Base-by-base conservation (phyloP, 2,113 vertebrate genomes). In the Lepus europaeus region DNA sequence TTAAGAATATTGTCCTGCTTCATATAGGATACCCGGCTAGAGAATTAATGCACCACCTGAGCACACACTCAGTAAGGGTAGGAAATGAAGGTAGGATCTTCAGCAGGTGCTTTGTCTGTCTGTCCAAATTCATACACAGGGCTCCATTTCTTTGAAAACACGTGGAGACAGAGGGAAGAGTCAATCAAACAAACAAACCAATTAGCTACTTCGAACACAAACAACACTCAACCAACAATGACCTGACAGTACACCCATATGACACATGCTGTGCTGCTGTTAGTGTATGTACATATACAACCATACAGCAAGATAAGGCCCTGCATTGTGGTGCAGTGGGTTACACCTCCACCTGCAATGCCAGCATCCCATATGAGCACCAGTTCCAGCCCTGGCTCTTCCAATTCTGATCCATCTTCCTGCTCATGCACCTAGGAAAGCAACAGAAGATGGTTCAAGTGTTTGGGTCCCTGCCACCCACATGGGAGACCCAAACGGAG, bases 1-100 rank as follows among this genome's bases (percentile, higher is more conserved):
- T 96, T 97, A 87, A 97, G 96, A 95, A 96, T 88, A 94, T 13
- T 76, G 64, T 36, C 82, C 92, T 92, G 93, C 92, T 94, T 96
- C 95, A 93, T 96, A 97, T 53, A 96, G 81, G 87, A 87, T 90
- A 92, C 74, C 73, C 20, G 2, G 81, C n/a, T 94, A 66, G 69
- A 92, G 92, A 96, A 94, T 93, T 69, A 59, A 90, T 77, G 73
- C 36, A 23, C 90, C 92, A 94, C 92, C 90, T 89, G 90, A 36
- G 89, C 56, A 90, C 36, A n/a, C 7, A 59, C 16, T 72, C 72
- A 85, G 79, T 4, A 77, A 89, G 29, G 82, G 45, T 14, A 73
- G 56, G 61, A 94, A 78, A 45, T 33, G 10, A 39, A 76, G 73
- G 59, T 5, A 66, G 73, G 31, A 59, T 90, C 83, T 89, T 88